Conservation (phyloP, 2,113 vertebrate genomes). For the Climacteris rufus region DNA sequence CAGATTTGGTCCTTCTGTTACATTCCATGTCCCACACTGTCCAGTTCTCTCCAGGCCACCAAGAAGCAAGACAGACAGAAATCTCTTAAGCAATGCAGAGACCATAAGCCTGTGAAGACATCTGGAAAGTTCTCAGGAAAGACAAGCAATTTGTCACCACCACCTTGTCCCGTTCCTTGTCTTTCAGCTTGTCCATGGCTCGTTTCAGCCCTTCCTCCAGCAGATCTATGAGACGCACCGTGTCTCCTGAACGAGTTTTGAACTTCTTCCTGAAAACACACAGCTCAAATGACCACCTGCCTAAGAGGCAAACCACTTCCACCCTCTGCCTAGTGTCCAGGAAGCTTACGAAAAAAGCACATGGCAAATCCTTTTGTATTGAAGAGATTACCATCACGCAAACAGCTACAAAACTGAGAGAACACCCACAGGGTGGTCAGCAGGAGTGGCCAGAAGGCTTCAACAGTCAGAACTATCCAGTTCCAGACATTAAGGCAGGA, state of each 20-base stretch:
- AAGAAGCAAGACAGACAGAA: background rate
- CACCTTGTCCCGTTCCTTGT: slow-evolving; percentile 96
- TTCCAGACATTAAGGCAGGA: background rate
- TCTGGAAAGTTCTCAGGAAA: background rate
- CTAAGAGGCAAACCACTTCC: background rate
- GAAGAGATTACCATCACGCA: background rate
- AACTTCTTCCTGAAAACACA: slow-evolving; percentile 90
- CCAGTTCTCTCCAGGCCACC: background rate
- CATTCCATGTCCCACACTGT: background rate
- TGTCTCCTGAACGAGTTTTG: slow-evolving; percentile 95
- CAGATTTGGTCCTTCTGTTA: background rate
- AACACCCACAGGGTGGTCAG: background rate
- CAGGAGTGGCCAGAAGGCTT: background rate
- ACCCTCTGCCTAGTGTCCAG: background rate
- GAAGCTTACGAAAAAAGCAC: background rate
- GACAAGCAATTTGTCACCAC: background rate
- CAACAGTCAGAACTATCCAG: background rate
- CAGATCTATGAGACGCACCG: slow-evolving; percentile 89
- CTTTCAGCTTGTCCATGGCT: slow-evolving; percentile 95
- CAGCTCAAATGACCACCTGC: background rate
- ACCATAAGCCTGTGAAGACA: background rate
- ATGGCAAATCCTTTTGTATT: background rate
- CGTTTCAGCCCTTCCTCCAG: slow-evolving; percentile 92
- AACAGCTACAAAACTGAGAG: background rate
- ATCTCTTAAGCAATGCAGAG: background rate